phyloP scores from a whole-genome alignment of 2,888 invertebrate species.

The Sphecodes monilicornis region DNA sequence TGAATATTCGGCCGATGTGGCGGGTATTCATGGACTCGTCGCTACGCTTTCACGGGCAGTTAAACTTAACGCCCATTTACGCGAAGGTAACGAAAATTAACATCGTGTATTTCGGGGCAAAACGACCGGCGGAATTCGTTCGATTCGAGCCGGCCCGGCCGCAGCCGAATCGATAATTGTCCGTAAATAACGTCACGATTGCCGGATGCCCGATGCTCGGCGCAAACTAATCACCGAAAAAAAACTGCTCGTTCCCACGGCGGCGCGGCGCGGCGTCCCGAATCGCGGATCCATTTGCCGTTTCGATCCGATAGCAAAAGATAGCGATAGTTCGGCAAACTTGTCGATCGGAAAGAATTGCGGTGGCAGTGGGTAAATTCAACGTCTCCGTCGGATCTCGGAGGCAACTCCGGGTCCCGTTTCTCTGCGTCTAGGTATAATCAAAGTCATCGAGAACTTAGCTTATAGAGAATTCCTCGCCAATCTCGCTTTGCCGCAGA shows the following conservation, averaged over 20 bases:
- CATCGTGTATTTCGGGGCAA: slow-evolving; percentile 23
- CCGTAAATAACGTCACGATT: slow-evolving; percentile 27
- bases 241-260: slow-evolving; percentile 31
- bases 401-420: slow-evolving; percentile 17
- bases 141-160: slow-evolving; percentile 25
- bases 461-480: slow-evolving; percentile 75
- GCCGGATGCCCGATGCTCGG: neutral
- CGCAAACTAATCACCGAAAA: slow-evolving; percentile 35
- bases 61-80: slow-evolving; percentile 62
- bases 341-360: slow-evolving; percentile 7
- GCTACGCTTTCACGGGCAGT: slow-evolving; percentile 53
- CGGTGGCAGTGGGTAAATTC: neutral
- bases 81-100: slow-evolving; percentile 57
- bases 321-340: neutral
- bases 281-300: neutral
- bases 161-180: slow-evolving; percentile 43
- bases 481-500: slow-evolving; percentile 44
- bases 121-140: slow-evolving; percentile 32
- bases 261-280: too few relatives aligned
- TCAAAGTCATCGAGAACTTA: slow-evolving; percentile 80
- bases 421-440: slow-evolving; percentile 64
- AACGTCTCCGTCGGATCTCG: neutral
- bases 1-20: slow-evolving; percentile 34
- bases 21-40: slow-evolving; percentile 41
- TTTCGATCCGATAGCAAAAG: neutral